Conservation (phyloP, 1,140 invertebrate species). For the Metaphire vulgaris region DNA sequence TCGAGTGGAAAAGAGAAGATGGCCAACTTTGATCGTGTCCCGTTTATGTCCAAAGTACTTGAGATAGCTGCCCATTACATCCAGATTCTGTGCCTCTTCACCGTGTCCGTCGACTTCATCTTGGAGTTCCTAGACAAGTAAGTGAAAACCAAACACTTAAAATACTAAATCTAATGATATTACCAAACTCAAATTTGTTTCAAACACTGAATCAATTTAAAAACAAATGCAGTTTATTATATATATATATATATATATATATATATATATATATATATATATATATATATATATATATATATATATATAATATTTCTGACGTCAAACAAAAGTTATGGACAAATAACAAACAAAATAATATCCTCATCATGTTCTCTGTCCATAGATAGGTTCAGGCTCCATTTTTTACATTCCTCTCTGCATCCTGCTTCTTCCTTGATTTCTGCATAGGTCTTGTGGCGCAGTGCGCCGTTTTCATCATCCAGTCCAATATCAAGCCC, state of each 20-base stretch:
- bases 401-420: no score
- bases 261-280: no score
- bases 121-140: neutral
- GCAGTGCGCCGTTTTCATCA: no score
- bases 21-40: constrained; percentile 97
- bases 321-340: neutral
- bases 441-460: no score
- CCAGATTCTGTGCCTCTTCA: constrained; percentile 87
- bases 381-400: no score
- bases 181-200: neutral
- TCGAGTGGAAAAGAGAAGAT: constrained; percentile 89
- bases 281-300: no score
- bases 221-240: no score
- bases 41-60: constrained; percentile 99
- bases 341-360: no score
- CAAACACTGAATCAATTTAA: neutral
- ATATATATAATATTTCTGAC: constrained; percentile 43
- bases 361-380: no score
- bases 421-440: no score
- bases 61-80: constrained; percentile 93
- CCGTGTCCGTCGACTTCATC: neutral
- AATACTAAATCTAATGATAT: neutral
- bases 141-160: neutral
- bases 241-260: no score
- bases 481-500: no score